Evolutionary conservation across 2,888 invertebrate genomes (phyloP).

Genomic region (Caenorhabditis sp.): DNA sequence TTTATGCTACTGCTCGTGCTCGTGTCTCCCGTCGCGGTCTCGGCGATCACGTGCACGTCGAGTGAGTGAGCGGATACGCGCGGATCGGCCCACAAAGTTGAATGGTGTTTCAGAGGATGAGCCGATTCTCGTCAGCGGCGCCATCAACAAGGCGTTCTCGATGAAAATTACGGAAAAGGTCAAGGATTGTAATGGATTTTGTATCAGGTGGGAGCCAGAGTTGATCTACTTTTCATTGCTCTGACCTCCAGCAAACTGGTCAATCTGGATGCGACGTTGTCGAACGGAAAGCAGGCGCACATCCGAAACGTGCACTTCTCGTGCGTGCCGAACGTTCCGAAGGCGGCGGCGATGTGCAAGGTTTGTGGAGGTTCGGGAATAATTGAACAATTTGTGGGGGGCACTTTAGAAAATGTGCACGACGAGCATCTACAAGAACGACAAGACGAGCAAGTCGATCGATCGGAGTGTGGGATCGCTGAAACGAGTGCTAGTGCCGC

Average conservation of each 20-base stretch:
- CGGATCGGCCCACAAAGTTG: neutral
- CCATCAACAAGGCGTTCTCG: constrained; percentile 38
- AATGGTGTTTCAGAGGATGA: constrained; percentile 38
- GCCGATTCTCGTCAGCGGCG: constrained; percentile 47
- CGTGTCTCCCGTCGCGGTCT: neutral
- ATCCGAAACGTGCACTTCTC: constrained; percentile 53
- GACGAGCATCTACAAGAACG: constrained; percentile 32
- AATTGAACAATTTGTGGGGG: neutral
- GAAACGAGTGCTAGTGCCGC: constrained; percentile 34
- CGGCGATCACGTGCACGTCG: constrained; percentile 20
- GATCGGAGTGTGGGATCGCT: constrained; percentile 53
- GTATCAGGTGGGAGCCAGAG: constrained; percentile 55
- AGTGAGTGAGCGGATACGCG: constrained; percentile 7
- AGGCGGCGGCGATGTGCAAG: constrained; percentile 27
- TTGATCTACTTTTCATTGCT: neutral
- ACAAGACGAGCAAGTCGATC: constrained; percentile 31
- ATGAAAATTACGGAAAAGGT: constrained; percentile 53
- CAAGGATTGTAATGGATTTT: constrained; percentile 50
- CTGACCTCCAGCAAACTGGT: constrained; percentile 37
- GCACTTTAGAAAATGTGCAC: constrained; percentile 40
- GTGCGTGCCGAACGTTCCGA: constrained; percentile 38
- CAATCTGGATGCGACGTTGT: constrained; percentile 45
- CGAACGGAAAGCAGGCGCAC: constrained; percentile 30
- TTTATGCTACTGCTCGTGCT: constrained; percentile 12
- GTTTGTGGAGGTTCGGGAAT: constrained; percentile 5